Evolutionary conservation across 2,113 vertebrate species (phyloP), one percentile per base, ranked within the genome.

Genomic region (Elaphurus davidianus): DNA sequence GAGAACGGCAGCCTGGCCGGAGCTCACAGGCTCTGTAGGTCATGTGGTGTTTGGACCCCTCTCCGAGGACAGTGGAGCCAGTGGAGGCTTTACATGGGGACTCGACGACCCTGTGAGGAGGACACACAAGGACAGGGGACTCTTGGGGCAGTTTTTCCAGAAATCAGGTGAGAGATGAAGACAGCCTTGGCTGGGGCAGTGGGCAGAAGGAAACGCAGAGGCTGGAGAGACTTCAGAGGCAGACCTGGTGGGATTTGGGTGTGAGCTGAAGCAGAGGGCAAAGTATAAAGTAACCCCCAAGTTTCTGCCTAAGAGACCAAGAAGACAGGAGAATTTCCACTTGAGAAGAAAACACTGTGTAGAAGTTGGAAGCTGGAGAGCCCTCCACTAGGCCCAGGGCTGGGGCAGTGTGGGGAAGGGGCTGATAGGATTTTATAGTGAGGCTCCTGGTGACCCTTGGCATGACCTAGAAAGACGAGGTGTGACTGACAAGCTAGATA

Each of bases 121-220:
- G 78, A 47, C 33, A 28, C 33, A 33, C 16, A 6, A 52, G 78
- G 13, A 13, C 59, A 43, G 57, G 40, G 84, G 14, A 50, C 15
- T 43, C 19, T 52, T 78, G 7, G 23, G 74, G 81, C 45, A 84
- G 76, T 16, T 16, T 62, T 55, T 27, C 59, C 59, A 40, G 59
- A 54, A 81, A 62, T 45, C 76, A 85, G 64, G 36, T 3, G 7
- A 81, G 28, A 52, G n/a, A 19, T 17, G 47, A 52, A 0, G 0
- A 12, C 0, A 4, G 16, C 21, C 82, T 25, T 36, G 60, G 19
- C 43, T 15, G 55, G 12, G 43, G 50, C 21, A 0, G 45, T 1
- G 13, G 59, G 79, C 28, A 47, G 45, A 67, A 81, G 88, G 55
- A 30, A 50, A 12, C 0, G 7, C 2, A 12, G 1, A 28, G 36